Percentiles rank a stretch among this genome's conserved stretches.
phyloP scores from a whole-genome alignment of 1,140 invertebrate genomes.

The Drosophila hydei region DNA sequence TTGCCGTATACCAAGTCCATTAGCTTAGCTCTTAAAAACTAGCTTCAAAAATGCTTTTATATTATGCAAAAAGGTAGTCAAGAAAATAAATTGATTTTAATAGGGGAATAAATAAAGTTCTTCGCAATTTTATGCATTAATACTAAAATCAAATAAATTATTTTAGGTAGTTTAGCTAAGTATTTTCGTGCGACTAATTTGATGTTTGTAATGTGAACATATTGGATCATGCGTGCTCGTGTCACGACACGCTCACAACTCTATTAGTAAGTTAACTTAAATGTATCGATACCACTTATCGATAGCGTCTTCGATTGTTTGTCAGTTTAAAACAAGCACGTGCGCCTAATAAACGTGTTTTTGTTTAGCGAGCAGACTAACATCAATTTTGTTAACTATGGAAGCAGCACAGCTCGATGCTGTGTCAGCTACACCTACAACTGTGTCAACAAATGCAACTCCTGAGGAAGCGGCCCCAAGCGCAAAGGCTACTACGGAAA shows the following conservation, averaged over 20 bases:
- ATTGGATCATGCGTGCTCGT: too few relatives aligned
- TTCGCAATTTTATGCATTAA: constrained; percentile 34
- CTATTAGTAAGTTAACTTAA: too few relatives aligned
- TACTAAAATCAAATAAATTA: too few relatives aligned
- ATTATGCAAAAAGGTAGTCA: constrained; percentile 15
- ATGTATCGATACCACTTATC: constrained; percentile 2
- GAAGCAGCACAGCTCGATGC: constrained; percentile 16
- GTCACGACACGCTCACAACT: too few relatives aligned
- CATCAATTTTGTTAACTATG: constrained; percentile 2
- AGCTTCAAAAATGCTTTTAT: constrained; percentile 46
- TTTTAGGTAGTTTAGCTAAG: too few relatives aligned
- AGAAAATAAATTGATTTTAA: constrained; percentile 43
- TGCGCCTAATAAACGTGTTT: constrained; percentile 17
- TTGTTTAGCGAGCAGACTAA: neutral
- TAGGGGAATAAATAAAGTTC: constrained; percentile 32
- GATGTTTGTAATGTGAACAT: too few relatives aligned
- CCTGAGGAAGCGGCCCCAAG: neutral
- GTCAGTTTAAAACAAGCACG: constrained; percentile 28
- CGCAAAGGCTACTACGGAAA: neutral
- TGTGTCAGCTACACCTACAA: constrained; percentile 2
- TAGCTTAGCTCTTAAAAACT: constrained; percentile 52
- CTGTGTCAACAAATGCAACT: neutral
- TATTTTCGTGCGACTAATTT: too few relatives aligned
- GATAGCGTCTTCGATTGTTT: neutral
- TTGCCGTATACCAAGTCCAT: constrained; percentile 52